Evolutionary conservation across 2,113 vertebrate species (phyloP).

Genomic region (Anguilla rostrata): DNA sequence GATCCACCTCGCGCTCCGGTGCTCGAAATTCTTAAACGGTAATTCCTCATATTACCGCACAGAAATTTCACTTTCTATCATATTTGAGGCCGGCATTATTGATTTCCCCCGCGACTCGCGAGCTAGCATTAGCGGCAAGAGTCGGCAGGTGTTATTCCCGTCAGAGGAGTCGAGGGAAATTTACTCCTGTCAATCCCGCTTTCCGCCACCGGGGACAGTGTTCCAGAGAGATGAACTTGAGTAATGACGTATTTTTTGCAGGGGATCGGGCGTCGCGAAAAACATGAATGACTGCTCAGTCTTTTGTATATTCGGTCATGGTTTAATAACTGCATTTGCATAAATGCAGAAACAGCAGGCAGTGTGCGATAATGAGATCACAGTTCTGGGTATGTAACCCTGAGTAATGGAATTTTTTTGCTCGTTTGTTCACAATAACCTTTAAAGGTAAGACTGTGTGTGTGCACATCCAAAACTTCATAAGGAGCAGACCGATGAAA

Average conservation of each 20-base stretch:
- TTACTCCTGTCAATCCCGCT: slow-evolving; percentile 1
- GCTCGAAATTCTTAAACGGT: neutral
- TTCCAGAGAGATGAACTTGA: slow-evolving; percentile 1
- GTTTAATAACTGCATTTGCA: neutral
- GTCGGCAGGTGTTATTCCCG: neutral
- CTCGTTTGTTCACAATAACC: too few species aligned
- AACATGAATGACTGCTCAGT: neutral
- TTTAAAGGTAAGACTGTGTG: too few species aligned
- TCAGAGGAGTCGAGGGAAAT: neutral
- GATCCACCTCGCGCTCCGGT: neutral
- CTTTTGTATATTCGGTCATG: neutral
- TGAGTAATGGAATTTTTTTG: too few species aligned
- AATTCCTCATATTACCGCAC: neutral
- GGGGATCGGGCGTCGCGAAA: neutral
- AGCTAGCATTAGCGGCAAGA: neutral
- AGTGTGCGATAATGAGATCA: neutral
- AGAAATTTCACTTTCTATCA: neutral
- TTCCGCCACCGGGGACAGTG: neutral
- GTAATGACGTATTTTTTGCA: neutral
- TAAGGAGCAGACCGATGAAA: too few species aligned
- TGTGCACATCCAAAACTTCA: too few species aligned
- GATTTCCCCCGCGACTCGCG: neutral
- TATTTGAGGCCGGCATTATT: neutral
- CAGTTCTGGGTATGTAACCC: neutral
- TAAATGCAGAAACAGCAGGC: neutral